These are phyloP conservation scores for Elysia chlorotica DNA, from an alignment of 1,140 invertebrate genomes.

Conservation along the genomic window DNA sequence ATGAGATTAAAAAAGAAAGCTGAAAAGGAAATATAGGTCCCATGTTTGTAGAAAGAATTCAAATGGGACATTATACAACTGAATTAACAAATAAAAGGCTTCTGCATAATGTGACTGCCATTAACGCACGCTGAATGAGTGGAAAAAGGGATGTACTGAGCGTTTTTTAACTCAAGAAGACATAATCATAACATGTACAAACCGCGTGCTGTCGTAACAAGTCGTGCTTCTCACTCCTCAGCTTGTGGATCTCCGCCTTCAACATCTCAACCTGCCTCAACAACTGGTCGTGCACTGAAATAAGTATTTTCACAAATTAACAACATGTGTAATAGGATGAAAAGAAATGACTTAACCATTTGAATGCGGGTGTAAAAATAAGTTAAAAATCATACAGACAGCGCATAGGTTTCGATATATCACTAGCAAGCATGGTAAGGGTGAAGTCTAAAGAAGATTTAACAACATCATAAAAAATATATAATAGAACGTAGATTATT, in stretches of 20 bases:
- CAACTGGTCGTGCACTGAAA: conserved; percentile 16
- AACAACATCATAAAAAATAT: neutral
- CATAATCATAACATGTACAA: too few relatives aligned
- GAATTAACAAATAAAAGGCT: too few relatives aligned
- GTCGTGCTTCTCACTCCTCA: conserved; percentile 24
- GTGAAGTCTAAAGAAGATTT: neutral
- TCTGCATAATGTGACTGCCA: too few relatives aligned
- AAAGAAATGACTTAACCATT: neutral
- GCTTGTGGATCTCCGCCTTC: conserved; percentile 13
- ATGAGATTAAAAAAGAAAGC: too few relatives aligned
- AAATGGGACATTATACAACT: too few relatives aligned
- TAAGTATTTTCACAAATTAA: neutral
- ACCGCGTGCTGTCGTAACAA: conserved; percentile 21
- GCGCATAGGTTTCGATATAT: too few relatives aligned
- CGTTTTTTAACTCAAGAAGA: too few relatives aligned
- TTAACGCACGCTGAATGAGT: too few relatives aligned
- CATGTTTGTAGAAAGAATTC: too few relatives aligned
- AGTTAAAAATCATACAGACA: neutral
- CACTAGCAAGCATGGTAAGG: too few relatives aligned
- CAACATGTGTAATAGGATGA: neutral
- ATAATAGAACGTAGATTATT: neutral
- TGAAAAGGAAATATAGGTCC: too few relatives aligned
- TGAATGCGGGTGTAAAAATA: neutral
- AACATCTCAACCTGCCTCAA: conserved; percentile 13
- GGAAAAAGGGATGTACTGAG: too few relatives aligned